phyloP scores from a whole-genome alignment of 1,140 invertebrate genomes.

The Cotesia chilonis region DNA sequence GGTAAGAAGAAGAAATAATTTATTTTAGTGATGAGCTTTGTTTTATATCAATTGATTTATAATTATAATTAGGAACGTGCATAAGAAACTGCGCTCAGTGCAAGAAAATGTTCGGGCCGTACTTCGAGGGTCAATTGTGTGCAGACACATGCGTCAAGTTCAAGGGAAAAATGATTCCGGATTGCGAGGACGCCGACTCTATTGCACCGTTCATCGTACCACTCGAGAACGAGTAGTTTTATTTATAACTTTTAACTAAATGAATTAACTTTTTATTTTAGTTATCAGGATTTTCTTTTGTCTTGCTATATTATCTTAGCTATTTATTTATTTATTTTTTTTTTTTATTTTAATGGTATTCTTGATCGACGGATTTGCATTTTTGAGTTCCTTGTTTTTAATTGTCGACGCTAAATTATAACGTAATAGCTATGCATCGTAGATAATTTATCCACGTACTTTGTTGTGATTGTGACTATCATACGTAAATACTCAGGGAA shows the following conservation, averaged over 20 bases:
- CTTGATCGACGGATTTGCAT: neutral
- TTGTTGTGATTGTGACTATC: too few relatives aligned
- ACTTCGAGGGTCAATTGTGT: slow-evolving; percentile 84
- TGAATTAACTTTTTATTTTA: neutral
- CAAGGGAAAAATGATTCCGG: slow-evolving; percentile 82
- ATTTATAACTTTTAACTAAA: neutral
- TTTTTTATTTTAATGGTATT: neutral
- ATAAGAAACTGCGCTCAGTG: slow-evolving; percentile 88
- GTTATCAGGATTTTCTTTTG: too few relatives aligned
- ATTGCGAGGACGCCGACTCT: slow-evolving; percentile 81
- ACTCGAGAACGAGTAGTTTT: slow-evolving; percentile 57
- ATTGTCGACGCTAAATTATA: neutral
- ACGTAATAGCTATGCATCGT: too few relatives aligned
- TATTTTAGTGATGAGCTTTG: neutral
- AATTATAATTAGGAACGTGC: slow-evolving; percentile 68
- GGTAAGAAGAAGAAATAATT: slow-evolving; percentile 35
- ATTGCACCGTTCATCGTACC: slow-evolving; percentile 83
- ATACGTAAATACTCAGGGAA: too few relatives aligned
- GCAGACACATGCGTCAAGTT: slow-evolving; percentile 83
- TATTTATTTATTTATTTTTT: slow-evolving; percentile 27
- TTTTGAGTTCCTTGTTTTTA: neutral
- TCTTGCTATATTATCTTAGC: neutral
- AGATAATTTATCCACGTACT: too few relatives aligned
- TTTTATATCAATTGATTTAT: slow-evolving; percentile 2
- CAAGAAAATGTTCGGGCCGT: slow-evolving; percentile 84